Base-by-base conservation (phyloP, 2,888 invertebrate species). In the Lycophotia porphyrea region DNA sequence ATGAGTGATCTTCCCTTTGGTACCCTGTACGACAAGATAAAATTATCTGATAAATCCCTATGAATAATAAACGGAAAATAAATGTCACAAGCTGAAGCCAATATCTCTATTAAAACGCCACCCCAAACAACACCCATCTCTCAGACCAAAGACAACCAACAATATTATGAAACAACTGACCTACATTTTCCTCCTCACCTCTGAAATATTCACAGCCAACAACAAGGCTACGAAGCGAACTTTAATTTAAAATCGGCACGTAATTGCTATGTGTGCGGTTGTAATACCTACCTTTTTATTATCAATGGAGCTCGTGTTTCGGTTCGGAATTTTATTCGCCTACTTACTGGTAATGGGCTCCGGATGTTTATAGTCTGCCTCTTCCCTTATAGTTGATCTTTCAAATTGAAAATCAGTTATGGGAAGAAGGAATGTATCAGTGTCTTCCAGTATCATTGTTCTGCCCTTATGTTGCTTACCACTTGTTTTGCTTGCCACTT, bases 181-280 rank as follows among this genome's bases (percentile, higher is more conserved):
- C 72, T 15, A 77, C 64, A 63, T 79, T n/a, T 1, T 5, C 24
- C 34, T 52, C 65, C 1, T 52, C 60, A 13, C 42, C 15, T 9
- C 65, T 70, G 60, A 70, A 66, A 47, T 60, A 65, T 80, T 65
- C 15, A 63, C 47, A 58, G 9, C 21, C 36, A 24, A 71, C 44
- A 55, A 61, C 34, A 47, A 27, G 15, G 36, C 47, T 15, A 39
- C 21, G 52, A 24, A 42, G 64, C 67, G 47, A 67, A 74, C 67
- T 74, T 71, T 76, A 80, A 77, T 80, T 74, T 81, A 81, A 84
- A 83, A 69, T 69, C 11, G 7, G 71, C 83, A 84, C 83, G 83
- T 81, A 80, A 84, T 80, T 69, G 74, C 74, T 49, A 72, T 76
- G 83, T 77, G 74, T 76, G 81, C 52, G 84, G 80, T 69, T 66